Conservation (phyloP, 1,140 invertebrate species). For the Pseudomyrmex sp. region DNA sequence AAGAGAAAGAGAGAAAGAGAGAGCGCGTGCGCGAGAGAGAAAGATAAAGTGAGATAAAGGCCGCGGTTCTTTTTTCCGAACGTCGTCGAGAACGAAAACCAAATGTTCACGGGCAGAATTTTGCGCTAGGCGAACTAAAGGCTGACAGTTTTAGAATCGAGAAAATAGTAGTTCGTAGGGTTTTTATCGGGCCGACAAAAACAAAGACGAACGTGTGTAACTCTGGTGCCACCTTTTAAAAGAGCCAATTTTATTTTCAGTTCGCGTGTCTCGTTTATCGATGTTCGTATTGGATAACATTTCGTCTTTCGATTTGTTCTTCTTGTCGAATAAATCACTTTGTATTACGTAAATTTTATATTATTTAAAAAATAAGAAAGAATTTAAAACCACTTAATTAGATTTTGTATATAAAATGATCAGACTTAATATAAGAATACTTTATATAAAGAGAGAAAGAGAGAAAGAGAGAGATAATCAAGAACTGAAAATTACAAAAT, state of each 20-base stretch:
- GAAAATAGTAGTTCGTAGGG: constrained; percentile 69
- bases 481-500: neutral
- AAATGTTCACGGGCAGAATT: constrained; percentile 68
- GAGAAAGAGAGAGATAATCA: constrained; percentile 7
- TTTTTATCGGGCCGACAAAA: constrained; percentile 67
- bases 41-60: constrained; percentile 25
- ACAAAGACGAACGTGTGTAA: constrained; percentile 68
- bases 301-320: neutral
- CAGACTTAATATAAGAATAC: too few relatives aligned
- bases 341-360: neutral
- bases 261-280: constrained; percentile 41
- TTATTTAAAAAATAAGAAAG: neutral
- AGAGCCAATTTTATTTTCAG: constrained; percentile 39
- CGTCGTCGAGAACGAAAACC: constrained; percentile 68
- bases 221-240: constrained; percentile 50
- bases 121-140: constrained; percentile 64
- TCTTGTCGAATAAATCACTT: neutral
- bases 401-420: too few relatives aligned
- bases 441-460: neutral
- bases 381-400: neutral
- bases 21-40: constrained; percentile 9
- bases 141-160: constrained; percentile 67
- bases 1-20: constrained; percentile 20
- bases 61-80: constrained; percentile 67
- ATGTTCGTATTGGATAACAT: neutral